phyloP scores from a whole-genome alignment of 2,797 vertebrate species.

The Eurystomus glaucurus region DNA sequence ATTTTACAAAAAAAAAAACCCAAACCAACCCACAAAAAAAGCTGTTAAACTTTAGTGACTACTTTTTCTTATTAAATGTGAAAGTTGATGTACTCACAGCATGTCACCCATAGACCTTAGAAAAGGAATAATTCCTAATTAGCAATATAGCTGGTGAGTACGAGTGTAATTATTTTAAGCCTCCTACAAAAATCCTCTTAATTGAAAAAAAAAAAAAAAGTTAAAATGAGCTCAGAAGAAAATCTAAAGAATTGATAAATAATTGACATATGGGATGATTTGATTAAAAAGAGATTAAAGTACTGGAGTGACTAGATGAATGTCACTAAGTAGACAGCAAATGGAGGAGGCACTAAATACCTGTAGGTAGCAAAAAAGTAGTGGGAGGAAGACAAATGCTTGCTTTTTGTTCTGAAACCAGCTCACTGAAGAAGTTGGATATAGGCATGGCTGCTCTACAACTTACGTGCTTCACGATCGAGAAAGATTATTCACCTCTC shows the following conservation, averaged over 20 bases:
- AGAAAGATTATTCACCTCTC: neutral
- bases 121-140: slow-evolving; percentile 12
- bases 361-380: neutral
- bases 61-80: neutral
- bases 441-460: neutral
- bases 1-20: neutral
- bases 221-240: neutral
- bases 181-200: slow-evolving; percentile 7
- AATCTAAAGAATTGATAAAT: slow-evolving; percentile 45
- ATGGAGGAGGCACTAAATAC: neutral
- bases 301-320: neutral
- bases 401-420: slow-evolving; percentile 43
- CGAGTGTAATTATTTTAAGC: neutral
- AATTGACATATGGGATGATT: slow-evolving; percentile 3
- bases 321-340: slow-evolving; percentile 9
- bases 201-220: slow-evolving; percentile 38
- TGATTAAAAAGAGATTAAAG: slow-evolving; percentile 16
- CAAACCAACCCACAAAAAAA: neutral
- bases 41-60: neutral
- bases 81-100: neutral
- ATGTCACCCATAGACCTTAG: neutral
- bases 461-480: neutral
- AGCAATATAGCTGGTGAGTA: neutral
- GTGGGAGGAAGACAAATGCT: slow-evolving; percentile 27
- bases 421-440: neutral